A percentile compares a stretch with the other conserved stretches of the same genome.
Conservation (phyloP, 2,797 vertebrate species). For the Enteromius anoplus region DNA sequence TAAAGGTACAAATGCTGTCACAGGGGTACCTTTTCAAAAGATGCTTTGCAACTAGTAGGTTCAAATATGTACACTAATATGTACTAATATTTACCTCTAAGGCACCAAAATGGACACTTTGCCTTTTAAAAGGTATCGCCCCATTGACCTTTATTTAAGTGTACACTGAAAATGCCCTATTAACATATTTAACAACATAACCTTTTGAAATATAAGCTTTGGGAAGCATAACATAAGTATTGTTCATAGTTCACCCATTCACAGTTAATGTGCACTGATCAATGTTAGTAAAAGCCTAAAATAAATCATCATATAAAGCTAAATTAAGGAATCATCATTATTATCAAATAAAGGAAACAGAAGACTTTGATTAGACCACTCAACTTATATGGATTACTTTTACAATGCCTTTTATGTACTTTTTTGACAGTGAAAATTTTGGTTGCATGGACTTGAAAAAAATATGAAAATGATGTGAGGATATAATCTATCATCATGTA, state of each 20-base stretch:
- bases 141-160: too few species aligned
- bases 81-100: too few species aligned
- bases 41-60: too few species aligned
- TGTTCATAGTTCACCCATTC: background rate
- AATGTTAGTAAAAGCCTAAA: background rate
- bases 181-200: background rate
- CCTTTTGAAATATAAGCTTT: background rate
- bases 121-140: too few species aligned
- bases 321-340: background rate
- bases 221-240: background rate
- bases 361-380: background rate
- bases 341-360: background rate
- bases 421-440: background rate
- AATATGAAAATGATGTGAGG: background rate
- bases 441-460: background rate
- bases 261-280: background rate
- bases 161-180: background rate
- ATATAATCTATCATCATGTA: background rate
- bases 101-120: too few species aligned
- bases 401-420: background rate
- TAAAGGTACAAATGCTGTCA: too few species aligned
- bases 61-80: too few species aligned
- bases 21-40: too few species aligned
- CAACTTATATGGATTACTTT: background rate
- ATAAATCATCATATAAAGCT: background rate